Conservation (phyloP, 2,797 vertebrate genomes). For the Phataginus tetradactyla region DNA sequence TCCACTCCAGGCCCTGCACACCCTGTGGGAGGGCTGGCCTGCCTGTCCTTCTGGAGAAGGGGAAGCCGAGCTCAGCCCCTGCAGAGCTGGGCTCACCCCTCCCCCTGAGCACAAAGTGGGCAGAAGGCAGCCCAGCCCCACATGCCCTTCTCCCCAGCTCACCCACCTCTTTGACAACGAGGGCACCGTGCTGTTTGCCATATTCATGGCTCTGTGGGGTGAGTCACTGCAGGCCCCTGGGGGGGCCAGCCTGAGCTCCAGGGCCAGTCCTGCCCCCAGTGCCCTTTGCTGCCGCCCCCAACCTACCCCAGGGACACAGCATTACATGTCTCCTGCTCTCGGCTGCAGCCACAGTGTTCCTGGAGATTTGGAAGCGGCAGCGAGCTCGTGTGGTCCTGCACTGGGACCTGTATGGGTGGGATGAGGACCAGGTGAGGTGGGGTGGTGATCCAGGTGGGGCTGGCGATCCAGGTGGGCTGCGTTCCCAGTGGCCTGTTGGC, state of each 20-base stretch:
- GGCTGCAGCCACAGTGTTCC: slow-evolving; percentile 93
- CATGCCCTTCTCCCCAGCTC: slow-evolving; percentile 86
- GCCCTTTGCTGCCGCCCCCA: not conserved
- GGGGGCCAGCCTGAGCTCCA: not conserved
- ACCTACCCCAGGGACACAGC: fast-evolving
- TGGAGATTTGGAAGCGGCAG: slow-evolving; percentile 96
- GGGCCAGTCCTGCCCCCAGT: not conserved
- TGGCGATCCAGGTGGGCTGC: not conserved
- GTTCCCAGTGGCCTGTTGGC: fast-evolving
- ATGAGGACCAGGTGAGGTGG: slow-evolving; percentile 93
- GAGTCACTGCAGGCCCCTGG: slow-evolving; percentile 76
- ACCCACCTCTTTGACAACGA: slow-evolving; percentile 96
- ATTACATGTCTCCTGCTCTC: not conserved
- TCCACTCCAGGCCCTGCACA: too few species aligned
- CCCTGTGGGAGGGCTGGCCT: not conserved
- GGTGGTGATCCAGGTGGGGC: not conserved
- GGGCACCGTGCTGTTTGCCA: slow-evolving; percentile 94
- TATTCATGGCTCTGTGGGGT: slow-evolving; percentile 98
- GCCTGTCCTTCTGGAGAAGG: not conserved
- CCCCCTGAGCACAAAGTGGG: fast-evolving
- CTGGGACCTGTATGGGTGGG: slow-evolving; percentile 95
- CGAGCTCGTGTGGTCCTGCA: slow-evolving; percentile 89
- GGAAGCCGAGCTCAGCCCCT: not conserved
- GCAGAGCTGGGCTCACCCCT: not conserved
- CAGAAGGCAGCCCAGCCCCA: not conserved